Evolutionary conservation across 35 echinoderm and acorn worm species (phyloP).

Genomic region (Apostichopus californicus): DNA sequence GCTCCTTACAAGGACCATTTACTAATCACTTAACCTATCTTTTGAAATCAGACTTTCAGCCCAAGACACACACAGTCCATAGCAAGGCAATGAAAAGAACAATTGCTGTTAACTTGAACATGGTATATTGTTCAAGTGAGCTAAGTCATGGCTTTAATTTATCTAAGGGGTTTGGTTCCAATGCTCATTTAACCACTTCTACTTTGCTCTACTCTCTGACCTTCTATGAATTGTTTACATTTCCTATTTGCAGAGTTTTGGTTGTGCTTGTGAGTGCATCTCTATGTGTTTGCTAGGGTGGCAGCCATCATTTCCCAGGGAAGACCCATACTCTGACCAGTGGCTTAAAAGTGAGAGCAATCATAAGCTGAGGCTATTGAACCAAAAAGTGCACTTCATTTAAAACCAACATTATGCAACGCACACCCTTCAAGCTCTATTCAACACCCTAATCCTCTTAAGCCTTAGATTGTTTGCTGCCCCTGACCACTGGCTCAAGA

Average conservation of each 20-base stretch:
- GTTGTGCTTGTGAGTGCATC: neutral
- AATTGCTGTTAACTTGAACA: constrained; percentile 30
- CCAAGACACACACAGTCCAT: neutral
- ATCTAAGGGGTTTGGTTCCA: neutral
- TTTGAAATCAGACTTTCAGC: neutral
- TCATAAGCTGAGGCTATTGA: neutral
- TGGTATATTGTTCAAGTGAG: neutral
- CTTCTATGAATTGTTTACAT: neutral
- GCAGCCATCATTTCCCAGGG: neutral
- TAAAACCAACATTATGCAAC: constrained; percentile 14
- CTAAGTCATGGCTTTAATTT: neutral
- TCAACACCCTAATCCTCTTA: neutral
- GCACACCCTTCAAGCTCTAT: neutral
- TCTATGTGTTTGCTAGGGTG: constrained; percentile 1
- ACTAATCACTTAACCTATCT: neutral
- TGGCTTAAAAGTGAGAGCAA: neutral
- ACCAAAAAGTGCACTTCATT: constrained; percentile 25
- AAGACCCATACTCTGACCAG: neutral
- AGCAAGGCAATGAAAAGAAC: neutral
- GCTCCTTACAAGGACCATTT: neutral
- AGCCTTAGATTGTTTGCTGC: neutral
- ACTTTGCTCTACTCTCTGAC: neutral
- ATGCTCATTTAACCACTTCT: neutral
- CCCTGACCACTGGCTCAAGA: constrained; percentile 13
- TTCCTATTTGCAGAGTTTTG: neutral